Evolutionary conservation across 2,888 invertebrate species (phyloP).

Genomic region (Cyclophora punctaria): DNA sequence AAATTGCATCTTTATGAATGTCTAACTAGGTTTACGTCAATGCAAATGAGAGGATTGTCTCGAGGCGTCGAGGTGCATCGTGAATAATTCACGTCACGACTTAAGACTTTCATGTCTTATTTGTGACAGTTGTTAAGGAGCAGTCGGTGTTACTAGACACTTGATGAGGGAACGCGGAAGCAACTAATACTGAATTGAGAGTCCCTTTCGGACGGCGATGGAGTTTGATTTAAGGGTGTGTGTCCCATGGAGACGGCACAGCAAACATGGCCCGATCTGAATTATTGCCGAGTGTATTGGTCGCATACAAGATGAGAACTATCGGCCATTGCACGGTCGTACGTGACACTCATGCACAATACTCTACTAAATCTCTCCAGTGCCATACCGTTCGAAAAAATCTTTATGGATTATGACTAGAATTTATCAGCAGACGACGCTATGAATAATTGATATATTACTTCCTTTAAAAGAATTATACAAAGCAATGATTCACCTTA

Average conservation of each 20-base stretch:
- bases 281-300: slow-evolving; percentile 46
- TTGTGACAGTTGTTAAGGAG: slow-evolving; percentile 18
- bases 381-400: slow-evolving; percentile 31
- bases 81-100: slow-evolving; percentile 37
- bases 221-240: slow-evolving; percentile 35
- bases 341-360: slow-evolving; percentile 47
- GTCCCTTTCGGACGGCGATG: slow-evolving; percentile 3
- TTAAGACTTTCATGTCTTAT: slow-evolving; percentile 31
- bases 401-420: slow-evolving; percentile 31
- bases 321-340: slow-evolving; percentile 47
- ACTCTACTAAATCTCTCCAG: slow-evolving; percentile 39
- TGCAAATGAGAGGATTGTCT: slow-evolving; percentile 38
- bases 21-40: slow-evolving; percentile 32
- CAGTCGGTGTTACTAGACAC: slow-evolving; percentile 1
- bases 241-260: slow-evolving; percentile 29
- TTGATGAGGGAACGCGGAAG: neutral
- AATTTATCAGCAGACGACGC: slow-evolving; percentile 5
- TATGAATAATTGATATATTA: slow-evolving; percentile 4
- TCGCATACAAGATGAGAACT: slow-evolving; percentile 52
- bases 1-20: slow-evolving; percentile 41
- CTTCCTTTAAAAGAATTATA: neutral
- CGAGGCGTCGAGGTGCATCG: slow-evolving; percentile 22
- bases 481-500: too few species aligned
- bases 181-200: neutral
- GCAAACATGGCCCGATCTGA: slow-evolving; percentile 46